Base-by-base conservation (phyloP, 2,113 vertebrate genomes). In the Serilophus lunatus region DNA sequence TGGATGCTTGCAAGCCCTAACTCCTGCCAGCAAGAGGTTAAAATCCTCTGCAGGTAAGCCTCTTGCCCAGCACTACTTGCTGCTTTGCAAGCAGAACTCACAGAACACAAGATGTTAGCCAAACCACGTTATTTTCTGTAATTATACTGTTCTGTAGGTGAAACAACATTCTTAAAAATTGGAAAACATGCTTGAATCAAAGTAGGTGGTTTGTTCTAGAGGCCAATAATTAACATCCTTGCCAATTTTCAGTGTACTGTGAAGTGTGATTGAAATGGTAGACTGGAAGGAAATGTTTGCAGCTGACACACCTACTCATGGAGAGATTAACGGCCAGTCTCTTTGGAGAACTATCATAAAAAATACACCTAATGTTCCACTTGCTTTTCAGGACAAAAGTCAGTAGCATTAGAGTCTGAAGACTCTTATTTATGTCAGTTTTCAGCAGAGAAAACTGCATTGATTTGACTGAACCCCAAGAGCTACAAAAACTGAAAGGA, bases 161-260 rank as follows among this genome's bases (percentile, higher is more conserved):
- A 97, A 97, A 95, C 95, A 96, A 93, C 96, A 95, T 95, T 94
- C 94, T 97, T 94, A 91, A 97, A 97, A 95, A 97, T 50, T 95
- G 94, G 90, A 95, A 93, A 97, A 94, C 88, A 96, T 0, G 18
- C 82, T 86, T 90, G 94, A 97, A 94, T 96, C 95, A 95, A 97
- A 96, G 96, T 96, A 96, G 95, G 97, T 96, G 95, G 95, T 94
- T 97, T 97, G 95, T 97, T 97, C 95, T 95, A 92, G 94, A 95
- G 86, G 93, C 96, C 96, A 97, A 79, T 96, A 97, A 97, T 97
- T 97, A 97, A 97, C 90, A 94, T 97, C 96, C 95, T 96, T 96
- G 96, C 96, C 96, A 97, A 97, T 97, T 97, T 97, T 97, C 97
- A 97, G 94, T 95, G 93, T 97, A 95, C 95, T 97, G 97, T 97